Evolutionary conservation across 2,888 invertebrate species (phyloP), one percentile per base, ranked within the genome.

Genomic region (Drosophila mimetica): DNA sequence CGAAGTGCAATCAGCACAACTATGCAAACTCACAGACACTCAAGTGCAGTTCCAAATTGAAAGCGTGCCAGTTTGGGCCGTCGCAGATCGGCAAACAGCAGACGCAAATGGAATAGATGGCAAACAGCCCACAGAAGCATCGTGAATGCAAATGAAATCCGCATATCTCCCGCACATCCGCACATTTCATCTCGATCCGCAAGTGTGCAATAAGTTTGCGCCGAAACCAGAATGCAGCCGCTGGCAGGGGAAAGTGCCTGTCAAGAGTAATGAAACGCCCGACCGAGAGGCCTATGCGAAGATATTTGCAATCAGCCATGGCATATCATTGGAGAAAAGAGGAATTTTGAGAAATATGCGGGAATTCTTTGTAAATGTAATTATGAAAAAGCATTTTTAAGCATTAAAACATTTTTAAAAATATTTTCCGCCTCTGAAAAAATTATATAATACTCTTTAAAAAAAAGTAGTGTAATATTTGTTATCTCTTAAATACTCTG

Each of bases 21-120:
- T 42, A 57, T 47, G 61, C 57, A 47, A 42, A 28, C 34, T 44
- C 25, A 9, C 41, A 16, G 25, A 8, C 53, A 70, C 52, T 70
- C 25, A 58, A 50, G 54, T 54, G 47, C 18, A 20, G 28, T 39
- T 47, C 51, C 28, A 65, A 61, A 77, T 71, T 77, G 65, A 77
- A 74, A 70, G 52, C 64, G 30, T 61, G 57, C 60, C 60, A 59
- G 41, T 54, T 55, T 39, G 14, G 30, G 36, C 54, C 32, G 18
- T 16, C 37, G 13, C n/a, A 44, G 57, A 55, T 55, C 57, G 8
- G 16, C 47, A 55, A 46, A 51, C n/a, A 61, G 34, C 47, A 28
- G 7, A 25, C 25, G 6, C 25, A 25, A 32, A 44, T 37, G 3
- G 13, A 16, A 28, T 18, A 30, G 18, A 28, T 11, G 34, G 44